phyloP scores from a whole-genome alignment of 2,113 vertebrate species.

The Cavia aperea region DNA sequence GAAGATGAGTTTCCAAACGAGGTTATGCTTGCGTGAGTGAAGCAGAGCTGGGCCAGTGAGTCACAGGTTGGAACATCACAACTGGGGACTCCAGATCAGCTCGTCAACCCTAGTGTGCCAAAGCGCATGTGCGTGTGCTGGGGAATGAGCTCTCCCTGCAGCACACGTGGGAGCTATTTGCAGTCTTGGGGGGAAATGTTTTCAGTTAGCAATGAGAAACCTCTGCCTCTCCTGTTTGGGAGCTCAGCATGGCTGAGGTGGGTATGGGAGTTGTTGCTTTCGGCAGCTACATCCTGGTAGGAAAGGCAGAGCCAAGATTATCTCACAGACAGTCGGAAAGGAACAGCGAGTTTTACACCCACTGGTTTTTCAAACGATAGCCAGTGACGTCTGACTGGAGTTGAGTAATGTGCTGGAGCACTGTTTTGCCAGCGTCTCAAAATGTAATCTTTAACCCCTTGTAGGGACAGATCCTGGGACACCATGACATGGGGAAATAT shows the following conservation, averaged over 20 bases:
- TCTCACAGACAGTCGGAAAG: conserved; percentile 49
- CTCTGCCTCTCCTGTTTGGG: conserved; percentile 49
- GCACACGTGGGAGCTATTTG: neutral
- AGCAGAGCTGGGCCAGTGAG: neutral
- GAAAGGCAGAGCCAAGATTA: conserved; percentile 57
- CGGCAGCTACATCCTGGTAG: conserved; percentile 31
- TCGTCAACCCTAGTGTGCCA: neutral
- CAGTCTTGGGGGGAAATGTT: neutral
- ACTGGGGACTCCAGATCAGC: neutral
- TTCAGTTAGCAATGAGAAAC: conserved; percentile 26
- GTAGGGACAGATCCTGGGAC: neutral
- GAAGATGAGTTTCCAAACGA: conserved; percentile 17
- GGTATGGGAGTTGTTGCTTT: conserved; percentile 59
- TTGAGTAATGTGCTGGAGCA: conserved; percentile 48
- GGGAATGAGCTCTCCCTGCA: conserved; percentile 46
- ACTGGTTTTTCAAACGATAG: neutral
- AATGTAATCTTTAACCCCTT: conserved; percentile 27
- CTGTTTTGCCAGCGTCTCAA: neutral
- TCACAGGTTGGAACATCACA: neutral
- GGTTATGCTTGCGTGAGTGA: neutral
- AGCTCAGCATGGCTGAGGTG: conserved; percentile 42
- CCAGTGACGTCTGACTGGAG: conserved; percentile 11
- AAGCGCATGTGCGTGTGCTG: neutral
- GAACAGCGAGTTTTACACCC: conserved; percentile 57
- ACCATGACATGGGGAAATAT: neutral